Percentiles rank a stretch among this genome's conserved stretches.
These are phyloP conservation scores for Drosophila leonis DNA, from an alignment of 2,888 invertebrate genomes.

Conservation along the genomic window DNA sequence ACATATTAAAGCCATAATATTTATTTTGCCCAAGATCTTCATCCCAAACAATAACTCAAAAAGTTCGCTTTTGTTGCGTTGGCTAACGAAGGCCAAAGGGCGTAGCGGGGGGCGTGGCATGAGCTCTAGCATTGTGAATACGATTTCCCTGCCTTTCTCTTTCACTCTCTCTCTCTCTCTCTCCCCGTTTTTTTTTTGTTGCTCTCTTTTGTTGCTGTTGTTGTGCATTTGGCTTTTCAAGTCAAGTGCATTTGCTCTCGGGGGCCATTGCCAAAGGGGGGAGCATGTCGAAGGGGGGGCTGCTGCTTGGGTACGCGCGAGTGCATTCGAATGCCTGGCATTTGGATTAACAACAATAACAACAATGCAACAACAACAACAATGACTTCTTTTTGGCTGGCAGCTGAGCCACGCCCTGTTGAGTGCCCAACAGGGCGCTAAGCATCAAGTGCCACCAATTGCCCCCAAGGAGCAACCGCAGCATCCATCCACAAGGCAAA, in stretches of 20 bases:
- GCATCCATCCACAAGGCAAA: not conserved
- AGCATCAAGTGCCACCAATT: slow-evolving; percentile 79
- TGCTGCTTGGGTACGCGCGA: slow-evolving; percentile 58
- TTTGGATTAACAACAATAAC: slow-evolving; percentile 56
- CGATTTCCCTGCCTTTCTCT: not conserved
- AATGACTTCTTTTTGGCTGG: slow-evolving; percentile 35
- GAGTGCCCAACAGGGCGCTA: slow-evolving; percentile 78
- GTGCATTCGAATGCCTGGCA: slow-evolving; percentile 73
- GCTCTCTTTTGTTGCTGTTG: slow-evolving; percentile 26
- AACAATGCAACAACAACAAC: slow-evolving; percentile 40
- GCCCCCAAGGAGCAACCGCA: slow-evolving; percentile 35
- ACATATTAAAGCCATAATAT: slow-evolving; percentile 2
- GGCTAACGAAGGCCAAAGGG: not conserved
- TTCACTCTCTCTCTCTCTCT: not conserved
- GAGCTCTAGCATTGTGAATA: not conserved
- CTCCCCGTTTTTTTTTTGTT: not conserved
- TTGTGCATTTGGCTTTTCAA: slow-evolving; percentile 53
- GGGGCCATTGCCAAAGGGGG: no score
- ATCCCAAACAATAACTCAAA: slow-evolving; percentile 1
- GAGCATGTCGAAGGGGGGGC: no score
- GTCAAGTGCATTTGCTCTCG: slow-evolving; percentile 66
- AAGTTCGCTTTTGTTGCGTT: not conserved
- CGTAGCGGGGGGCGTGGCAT: not conserved
- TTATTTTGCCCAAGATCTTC: not conserved
- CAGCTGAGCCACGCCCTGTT: slow-evolving; percentile 61